Conservation (phyloP, 2,113 vertebrate genomes). For the cat (Felis catus) region DNA sequence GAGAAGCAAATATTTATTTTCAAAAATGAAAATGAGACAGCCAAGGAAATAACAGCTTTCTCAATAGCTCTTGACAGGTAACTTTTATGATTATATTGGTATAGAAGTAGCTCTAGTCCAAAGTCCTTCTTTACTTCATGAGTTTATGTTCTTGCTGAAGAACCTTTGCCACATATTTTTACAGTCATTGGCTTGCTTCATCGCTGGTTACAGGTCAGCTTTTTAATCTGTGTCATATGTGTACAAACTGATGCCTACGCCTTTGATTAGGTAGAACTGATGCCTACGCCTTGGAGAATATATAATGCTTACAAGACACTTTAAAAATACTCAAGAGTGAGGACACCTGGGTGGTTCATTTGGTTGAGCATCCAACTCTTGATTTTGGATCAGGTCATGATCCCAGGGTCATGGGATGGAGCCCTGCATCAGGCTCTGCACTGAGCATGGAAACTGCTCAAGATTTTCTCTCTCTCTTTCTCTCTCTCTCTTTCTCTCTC, state of each 20-base stretch:
- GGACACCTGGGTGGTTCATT: too few relatives aligned
- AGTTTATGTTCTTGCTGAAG: neutral
- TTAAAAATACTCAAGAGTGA: neutral
- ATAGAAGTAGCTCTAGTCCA: neutral
- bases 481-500: too few relatives aligned
- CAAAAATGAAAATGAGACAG: neutral
- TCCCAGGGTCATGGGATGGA: too few relatives aligned
- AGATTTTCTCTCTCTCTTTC: too few relatives aligned
- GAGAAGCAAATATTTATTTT: neutral
- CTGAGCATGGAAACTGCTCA: too few relatives aligned
- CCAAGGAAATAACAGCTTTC: neutral
- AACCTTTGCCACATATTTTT: neutral
- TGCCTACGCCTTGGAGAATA: neutral
- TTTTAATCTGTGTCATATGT: neutral
- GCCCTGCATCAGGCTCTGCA: too few relatives aligned
- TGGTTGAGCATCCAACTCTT: too few relatives aligned
- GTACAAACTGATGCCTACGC: neutral
- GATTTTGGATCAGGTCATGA: too few relatives aligned
- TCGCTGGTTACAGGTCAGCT: slow-evolving; percentile 18
- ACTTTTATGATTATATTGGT: neutral
- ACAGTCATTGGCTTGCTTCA: neutral
- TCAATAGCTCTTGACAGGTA: neutral
- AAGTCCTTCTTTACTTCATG: neutral
- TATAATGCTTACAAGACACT: neutral
- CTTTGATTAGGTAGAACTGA: neutral